Evolutionary conservation across 2,797 vertebrate genomes (phyloP).

Genomic region (Myotis planiceps): DNA sequence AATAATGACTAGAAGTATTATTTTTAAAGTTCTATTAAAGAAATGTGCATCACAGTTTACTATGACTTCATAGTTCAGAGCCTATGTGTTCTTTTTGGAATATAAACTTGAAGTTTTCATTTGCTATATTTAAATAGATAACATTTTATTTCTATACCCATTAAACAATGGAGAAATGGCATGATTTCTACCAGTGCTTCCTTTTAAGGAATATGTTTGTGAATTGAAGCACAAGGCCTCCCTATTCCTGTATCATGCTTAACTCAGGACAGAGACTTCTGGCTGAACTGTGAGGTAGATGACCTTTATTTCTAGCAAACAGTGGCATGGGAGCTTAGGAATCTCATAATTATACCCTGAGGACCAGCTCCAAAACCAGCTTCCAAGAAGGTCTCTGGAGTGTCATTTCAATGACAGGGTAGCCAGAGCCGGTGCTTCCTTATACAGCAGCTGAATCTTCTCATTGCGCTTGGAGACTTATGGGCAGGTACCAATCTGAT

Average conservation of each 20-base stretch:
- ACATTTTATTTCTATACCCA: conserved; percentile 12
- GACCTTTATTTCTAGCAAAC: conserved; percentile 68
- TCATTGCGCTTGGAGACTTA: background rate
- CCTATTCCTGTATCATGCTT: background rate
- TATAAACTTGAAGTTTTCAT: background rate
- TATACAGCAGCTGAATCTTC: background rate
- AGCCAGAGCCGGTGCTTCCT: background rate
- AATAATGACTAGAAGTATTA: background rate
- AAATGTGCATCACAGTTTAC: background rate
- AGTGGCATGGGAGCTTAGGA: conserved; percentile 7
- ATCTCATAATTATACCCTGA: conserved; percentile 63
- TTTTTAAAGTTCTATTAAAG: conserved; percentile 9
- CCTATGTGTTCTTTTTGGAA: background rate
- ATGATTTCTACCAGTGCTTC: background rate
- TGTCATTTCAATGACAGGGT: conserved; percentile 3
- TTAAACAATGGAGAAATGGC: background rate
- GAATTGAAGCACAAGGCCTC: background rate
- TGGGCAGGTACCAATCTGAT: background rate
- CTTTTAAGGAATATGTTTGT: conserved; percentile 28
- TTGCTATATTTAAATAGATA: background rate
- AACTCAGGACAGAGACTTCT: conserved; percentile 29
- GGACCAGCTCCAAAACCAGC: conserved; percentile 44
- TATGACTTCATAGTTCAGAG: background rate
- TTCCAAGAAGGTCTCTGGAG: conserved; percentile 28
- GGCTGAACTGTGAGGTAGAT: conserved; percentile 6